Conservation (phyloP, 2,888 invertebrate species). For the Chromoteleia sp. region DNA sequence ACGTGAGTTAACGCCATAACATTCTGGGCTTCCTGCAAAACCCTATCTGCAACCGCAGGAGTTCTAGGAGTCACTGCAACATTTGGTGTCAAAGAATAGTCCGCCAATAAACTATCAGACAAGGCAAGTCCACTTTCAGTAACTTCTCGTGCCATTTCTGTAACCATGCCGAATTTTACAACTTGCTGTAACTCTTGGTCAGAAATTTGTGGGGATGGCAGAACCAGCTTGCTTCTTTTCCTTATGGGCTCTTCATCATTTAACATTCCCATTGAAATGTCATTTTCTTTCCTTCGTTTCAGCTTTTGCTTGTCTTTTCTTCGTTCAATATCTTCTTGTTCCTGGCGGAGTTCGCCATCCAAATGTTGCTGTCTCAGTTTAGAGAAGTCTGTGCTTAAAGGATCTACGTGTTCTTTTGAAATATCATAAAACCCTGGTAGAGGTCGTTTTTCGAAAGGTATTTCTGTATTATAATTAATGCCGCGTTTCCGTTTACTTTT, state of each 20-base stretch:
- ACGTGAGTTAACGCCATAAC: constrained; percentile 99
- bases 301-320: constrained; percentile 98
- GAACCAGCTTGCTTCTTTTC: constrained; percentile 97
- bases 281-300: constrained; percentile 98
- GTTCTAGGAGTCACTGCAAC: constrained; percentile 92
- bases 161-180: constrained; percentile 95
- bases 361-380: constrained; percentile 95
- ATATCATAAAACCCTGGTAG: constrained; percentile 98
- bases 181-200: constrained; percentile 96
- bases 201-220: constrained; percentile 98
- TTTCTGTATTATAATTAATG: constrained; percentile 98
- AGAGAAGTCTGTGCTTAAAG: constrained; percentile 95
- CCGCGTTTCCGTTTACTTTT: constrained; percentile 94
- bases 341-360: constrained; percentile 95
- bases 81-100: constrained; percentile 92
- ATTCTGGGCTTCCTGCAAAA: constrained; percentile 98
- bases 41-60: constrained; percentile 93
- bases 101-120: constrained; percentile 94
- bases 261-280: constrained; percentile 95
- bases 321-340: constrained; percentile 96
- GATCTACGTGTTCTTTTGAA: constrained; percentile 94
- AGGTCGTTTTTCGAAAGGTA: constrained; percentile 98
- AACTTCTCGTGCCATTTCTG: constrained; percentile 95
- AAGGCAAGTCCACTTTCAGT: constrained; percentile 91
- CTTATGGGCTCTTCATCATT: constrained; percentile 95